These are phyloP conservation scores for Drosophila quinaria DNA, from an alignment of 2,888 invertebrate species.

Conservation along the genomic window DNA sequence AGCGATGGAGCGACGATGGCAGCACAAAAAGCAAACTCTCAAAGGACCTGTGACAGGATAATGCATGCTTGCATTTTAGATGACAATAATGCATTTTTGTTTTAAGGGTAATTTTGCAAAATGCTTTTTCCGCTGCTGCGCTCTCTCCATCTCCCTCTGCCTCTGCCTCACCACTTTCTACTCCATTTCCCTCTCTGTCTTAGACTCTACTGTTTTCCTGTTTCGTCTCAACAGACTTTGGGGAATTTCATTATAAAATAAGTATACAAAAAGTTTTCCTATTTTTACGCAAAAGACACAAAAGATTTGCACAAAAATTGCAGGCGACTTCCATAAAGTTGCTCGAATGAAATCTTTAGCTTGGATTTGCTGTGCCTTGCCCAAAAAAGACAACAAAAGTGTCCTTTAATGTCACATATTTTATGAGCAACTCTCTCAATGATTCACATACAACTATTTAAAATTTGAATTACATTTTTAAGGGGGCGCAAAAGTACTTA, in stretches of 20 bases:
- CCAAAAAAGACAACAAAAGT: constrained; percentile 18
- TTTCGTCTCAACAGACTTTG: constrained; percentile 60
- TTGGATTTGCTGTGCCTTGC: constrained; percentile 23
- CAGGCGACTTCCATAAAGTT: constrained; percentile 40
- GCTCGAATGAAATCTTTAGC: constrained; percentile 18
- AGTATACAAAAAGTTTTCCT: constrained; percentile 73
- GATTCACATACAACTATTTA: constrained; percentile 69
- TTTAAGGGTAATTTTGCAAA: constrained; percentile 83
- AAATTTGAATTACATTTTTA: constrained; percentile 67
- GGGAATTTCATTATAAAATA: constrained; percentile 79
- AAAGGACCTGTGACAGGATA: constrained; percentile 85
- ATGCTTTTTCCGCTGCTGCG: constrained; percentile 69
- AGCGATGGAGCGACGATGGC: constrained; percentile 32
- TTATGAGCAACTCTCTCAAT: constrained; percentile 36
- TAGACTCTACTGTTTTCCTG: constrained; percentile 29
- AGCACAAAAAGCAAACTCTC: constrained; percentile 79
- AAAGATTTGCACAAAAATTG: constrained; percentile 62
- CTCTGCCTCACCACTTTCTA: background rate
- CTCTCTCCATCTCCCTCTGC: background rate
- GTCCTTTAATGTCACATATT: constrained; percentile 48
- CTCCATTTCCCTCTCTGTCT: background rate
- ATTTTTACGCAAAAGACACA: constrained; percentile 52
- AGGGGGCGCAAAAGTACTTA: constrained; percentile 61
- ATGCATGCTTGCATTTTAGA: constrained; percentile 85
- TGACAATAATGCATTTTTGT: constrained; percentile 85